Conservation (phyloP, 2,888 invertebrate genomes). For the Rhimphoctona megacephalus region DNA sequence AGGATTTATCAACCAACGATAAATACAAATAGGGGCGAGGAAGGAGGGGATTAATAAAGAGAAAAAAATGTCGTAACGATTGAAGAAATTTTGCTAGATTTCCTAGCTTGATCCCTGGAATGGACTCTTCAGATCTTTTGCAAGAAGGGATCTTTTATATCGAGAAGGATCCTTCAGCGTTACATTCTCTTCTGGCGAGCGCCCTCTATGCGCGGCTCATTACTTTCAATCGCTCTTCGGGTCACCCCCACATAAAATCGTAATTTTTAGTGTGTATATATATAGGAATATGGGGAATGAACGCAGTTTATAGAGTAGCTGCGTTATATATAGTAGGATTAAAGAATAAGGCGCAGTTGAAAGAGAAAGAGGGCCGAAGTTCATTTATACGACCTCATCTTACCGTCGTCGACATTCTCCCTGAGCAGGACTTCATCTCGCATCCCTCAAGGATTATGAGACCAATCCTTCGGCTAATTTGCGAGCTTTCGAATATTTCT, state of each 20-base stretch:
- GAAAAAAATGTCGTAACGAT: constrained; percentile 47
- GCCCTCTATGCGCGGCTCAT: constrained; percentile 78
- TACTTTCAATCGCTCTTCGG: constrained; percentile 82
- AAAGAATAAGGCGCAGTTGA: constrained; percentile 80
- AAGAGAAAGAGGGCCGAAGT: constrained; percentile 74
- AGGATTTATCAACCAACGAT: constrained; percentile 48
- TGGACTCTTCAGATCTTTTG: constrained; percentile 30
- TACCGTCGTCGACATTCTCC: constrained; percentile 71
- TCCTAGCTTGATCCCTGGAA: constrained; percentile 44
- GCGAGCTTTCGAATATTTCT: constrained; percentile 79
- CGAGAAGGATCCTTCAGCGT: constrained; percentile 67
- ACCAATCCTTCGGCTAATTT: constrained; percentile 84
- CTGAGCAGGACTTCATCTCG: constrained; percentile 69
- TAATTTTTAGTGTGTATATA: constrained; percentile 78
- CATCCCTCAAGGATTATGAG: constrained; percentile 83
- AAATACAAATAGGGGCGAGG: constrained; percentile 44
- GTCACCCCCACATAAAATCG: constrained; percentile 67
- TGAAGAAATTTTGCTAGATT: constrained; percentile 36
- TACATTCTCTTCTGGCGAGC: constrained; percentile 56
- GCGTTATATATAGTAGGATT: constrained; percentile 79
- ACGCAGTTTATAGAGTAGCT: constrained; percentile 55
- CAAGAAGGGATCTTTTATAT: constrained; percentile 49
- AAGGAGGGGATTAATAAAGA: constrained; percentile 44
- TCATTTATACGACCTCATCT: constrained; percentile 82
- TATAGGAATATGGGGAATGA: constrained; percentile 32